Base-by-base conservation (phyloP, 1,140 invertebrate species). In the Atopsyche davidsoni region DNA sequence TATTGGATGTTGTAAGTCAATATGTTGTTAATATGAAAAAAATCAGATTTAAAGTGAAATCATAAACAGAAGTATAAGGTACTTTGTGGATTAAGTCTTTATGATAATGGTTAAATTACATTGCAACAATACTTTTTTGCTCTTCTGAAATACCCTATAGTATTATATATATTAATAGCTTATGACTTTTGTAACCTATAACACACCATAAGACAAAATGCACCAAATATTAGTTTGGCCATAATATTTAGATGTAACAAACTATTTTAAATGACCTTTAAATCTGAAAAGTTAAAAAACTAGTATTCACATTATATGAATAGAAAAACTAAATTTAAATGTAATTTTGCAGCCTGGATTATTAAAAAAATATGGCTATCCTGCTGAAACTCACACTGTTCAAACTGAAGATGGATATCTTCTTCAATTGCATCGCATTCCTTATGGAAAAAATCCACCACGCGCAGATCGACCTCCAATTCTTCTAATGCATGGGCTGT, bases 401-500 rank as follows among this genome's bases (percentile, higher is more conserved):
- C 51, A 63, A 16, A 81, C 79, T 0, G 58, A 68, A 25, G 81
- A 83, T 60, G 78, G 78, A 9, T 83, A 82, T 54, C 67, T 80
- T 3, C 61, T 83, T 31, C 72, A 70, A 49, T 48, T 80, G 24
- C 74, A 80, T 59, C 65, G 80, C 39, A 48, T 54, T 19, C 40
- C 31, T n/a, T 21, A 17, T 19, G 32, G 21, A 22, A 49, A 32
- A 38, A 13, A 38, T 17, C 14, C 18, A 4, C 18, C 9, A 17
- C 11, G 13, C 14, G 18, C 11, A 13, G 25, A n/a, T 18, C 25
- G 34, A 46, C 31, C 34, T 32, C 45, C 46, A 17, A 73, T 78
- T 1, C 73, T 81, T 11, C 55, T 88, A 0, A 76, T 83, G 68
- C 86, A 88, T 59, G 86, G 85, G 7, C 56, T 88, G 14, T 44